These are phyloP conservation scores for Malurus melanocephalus DNA, from an alignment of 2,113 vertebrate genomes.

Conservation along the genomic window DNA sequence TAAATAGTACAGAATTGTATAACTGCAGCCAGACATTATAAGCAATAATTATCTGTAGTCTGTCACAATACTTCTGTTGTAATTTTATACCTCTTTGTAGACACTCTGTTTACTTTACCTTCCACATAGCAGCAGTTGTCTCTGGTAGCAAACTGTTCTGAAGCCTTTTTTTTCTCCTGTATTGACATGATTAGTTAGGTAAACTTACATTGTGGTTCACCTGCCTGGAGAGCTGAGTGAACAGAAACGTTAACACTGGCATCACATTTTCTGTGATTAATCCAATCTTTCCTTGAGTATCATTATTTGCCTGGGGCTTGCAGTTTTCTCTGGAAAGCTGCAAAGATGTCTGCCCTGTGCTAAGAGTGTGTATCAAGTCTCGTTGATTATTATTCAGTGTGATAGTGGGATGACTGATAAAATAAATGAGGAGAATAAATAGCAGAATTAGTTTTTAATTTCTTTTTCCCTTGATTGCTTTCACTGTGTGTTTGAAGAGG, in stretches of 20 bases:
- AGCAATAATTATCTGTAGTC: constrained; percentile 25
- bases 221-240: background rate
- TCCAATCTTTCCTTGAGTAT: background rate
- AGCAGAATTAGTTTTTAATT: constrained; percentile 76
- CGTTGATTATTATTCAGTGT: constrained; percentile 71
- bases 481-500: constrained; percentile 67
- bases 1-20: background rate
- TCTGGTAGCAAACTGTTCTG: background rate
- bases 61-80: constrained; percentile 4
- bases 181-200: background rate
- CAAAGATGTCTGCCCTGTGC: constrained; percentile 29
- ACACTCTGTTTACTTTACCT: constrained; percentile 11
- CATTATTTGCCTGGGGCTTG: constrained; percentile 21
- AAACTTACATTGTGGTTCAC: background rate
- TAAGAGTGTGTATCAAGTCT: constrained; percentile 55
- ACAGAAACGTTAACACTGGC: constrained; percentile 14
- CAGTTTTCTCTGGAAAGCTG: constrained; percentile 7
- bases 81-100: constrained; percentile 15
- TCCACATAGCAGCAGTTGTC: background rate
- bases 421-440: constrained; percentile 75
- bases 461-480: constrained; percentile 73
- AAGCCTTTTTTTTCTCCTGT: background rate
- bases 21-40: background rate
- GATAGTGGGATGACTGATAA: constrained; percentile 69
- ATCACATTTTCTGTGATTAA: constrained; percentile 40